Base-by-base conservation (phyloP, 2,888 invertebrate species). In the Sabatieria punctata region DNA sequence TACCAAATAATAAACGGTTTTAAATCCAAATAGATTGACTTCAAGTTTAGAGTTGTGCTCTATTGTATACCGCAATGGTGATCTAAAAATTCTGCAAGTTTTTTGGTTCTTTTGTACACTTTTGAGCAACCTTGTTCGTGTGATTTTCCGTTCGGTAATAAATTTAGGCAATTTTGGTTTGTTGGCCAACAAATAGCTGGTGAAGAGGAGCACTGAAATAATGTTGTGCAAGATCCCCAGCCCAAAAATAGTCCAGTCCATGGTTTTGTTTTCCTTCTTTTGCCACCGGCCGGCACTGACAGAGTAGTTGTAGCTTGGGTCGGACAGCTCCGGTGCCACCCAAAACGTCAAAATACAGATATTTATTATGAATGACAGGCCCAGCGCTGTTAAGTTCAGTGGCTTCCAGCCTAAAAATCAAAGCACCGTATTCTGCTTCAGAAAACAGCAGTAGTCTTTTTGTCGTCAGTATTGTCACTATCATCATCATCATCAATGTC, bases 141-240 rank as follows among this genome's bases (percentile, higher is more conserved):
- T n/a, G n/a, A n/a, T n/a, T n/a, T n/a, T n/a, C n/a, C n/a, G n/a
- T 38, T n/a, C 19, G 15, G 19, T 19, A n/a, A 24, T 2, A 19
- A 21, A 40, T 2, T 4, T 8, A 19, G 41, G 46, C 4, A 46
- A 22, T 2, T 15, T 41, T 19, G 48, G 48, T 15, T 25, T 64
- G 49, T 67, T 66, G 36, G 65, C 65, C 21, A 66, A 57, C 51
- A 66, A 64, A 54, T 65, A 67, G 46, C 64, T 65, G 49, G 64
- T 47, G 40, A 65, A 57, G 4, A 67, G 61, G 15, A 66, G 54
- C 3, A 62, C 46, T 18, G 59, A 59, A 49, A 64, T 57, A 41
- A 64, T 53, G 52, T 65, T 65, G 51, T 67, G 66, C 1, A 56
- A 42, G 4, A 60, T 58, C n/a, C 65, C 65, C 3, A 63, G 47